A percentile compares a stretch with the other conserved stretches of the same genome.
Evolutionary conservation across 2,797 vertebrate species (phyloP).

Genomic region (Discoglossus pictus): DNA sequence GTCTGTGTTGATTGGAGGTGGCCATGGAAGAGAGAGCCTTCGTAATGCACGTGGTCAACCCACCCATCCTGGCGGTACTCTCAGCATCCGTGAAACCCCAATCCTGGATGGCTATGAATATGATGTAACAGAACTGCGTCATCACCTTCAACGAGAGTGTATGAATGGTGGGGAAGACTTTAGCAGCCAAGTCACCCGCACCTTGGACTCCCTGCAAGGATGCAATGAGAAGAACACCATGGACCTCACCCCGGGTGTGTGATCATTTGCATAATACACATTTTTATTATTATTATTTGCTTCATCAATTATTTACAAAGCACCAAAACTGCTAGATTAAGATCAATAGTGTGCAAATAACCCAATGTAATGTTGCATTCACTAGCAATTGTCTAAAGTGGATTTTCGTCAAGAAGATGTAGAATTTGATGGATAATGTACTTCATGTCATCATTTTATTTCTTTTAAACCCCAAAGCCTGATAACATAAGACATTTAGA

Average conservation of each 20-base stretch:
- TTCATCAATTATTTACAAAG: too few species aligned
- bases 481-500: too few species aligned
- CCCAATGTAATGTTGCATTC: too few species aligned
- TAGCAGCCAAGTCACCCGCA: constrained; percentile 92
- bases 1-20: constrained; percentile 88
- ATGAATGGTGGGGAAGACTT: constrained; percentile 98
- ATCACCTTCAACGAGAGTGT: constrained; percentile 95
- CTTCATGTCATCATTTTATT: too few species aligned
- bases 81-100: constrained; percentile 96
- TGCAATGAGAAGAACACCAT: constrained; percentile 94
- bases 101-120: constrained; percentile 98
- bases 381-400: too few species aligned
- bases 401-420: too few species aligned
- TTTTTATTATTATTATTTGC: too few species aligned
- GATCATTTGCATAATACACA: background rate
- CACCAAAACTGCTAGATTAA: too few species aligned
- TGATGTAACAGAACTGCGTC: constrained; percentile 94
- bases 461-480: too few species aligned
- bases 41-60: constrained; percentile 93
- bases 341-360: background rate
- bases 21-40: constrained; percentile 92
- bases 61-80: constrained; percentile 91
- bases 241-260: constrained; percentile 91
- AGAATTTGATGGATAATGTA: too few species aligned
- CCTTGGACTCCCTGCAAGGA: constrained; percentile 93